Evolutionary conservation across 30 jellyfish, hydroid and myxozoan genomes (phyloP).

Genomic region (Chrysaora quinquecirrha): DNA sequence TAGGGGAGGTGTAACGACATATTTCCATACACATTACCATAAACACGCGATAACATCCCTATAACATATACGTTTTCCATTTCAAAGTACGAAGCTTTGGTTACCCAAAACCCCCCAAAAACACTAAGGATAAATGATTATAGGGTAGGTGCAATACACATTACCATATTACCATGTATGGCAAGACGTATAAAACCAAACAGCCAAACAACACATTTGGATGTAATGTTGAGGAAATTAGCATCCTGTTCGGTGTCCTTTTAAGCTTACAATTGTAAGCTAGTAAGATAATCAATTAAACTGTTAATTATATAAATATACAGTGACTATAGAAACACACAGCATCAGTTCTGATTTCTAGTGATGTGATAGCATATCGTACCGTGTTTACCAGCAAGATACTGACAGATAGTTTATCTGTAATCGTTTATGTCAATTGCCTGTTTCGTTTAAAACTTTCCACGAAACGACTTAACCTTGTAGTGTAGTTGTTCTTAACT

Average conservation of each 20-base stretch:
- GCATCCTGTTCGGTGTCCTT: conserved; percentile 20
- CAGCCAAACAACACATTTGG: neutral
- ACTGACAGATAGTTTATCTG: neutral
- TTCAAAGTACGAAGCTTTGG: too few relatives aligned
- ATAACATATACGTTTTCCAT: too few relatives aligned
- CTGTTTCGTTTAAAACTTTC: too few relatives aligned
- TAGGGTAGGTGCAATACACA: too few relatives aligned
- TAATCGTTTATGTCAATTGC: neutral
- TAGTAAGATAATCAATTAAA: neutral
- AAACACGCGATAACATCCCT: too few relatives aligned
- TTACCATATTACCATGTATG: too few relatives aligned
- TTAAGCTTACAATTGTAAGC: neutral
- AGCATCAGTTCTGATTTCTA: conserved; percentile 8
- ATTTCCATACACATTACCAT: too few relatives aligned
- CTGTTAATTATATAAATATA: neutral
- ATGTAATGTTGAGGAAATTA: conserved; percentile 13
- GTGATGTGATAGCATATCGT: neutral
- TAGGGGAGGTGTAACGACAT: too few relatives aligned
- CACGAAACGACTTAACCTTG: too few relatives aligned
- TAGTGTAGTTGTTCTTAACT: too few relatives aligned
- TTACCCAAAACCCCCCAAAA: too few relatives aligned
- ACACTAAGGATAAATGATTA: too few relatives aligned
- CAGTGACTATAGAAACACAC: conserved; percentile 4
- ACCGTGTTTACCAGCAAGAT: conserved; percentile 17
- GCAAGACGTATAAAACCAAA: neutral